Evolutionary conservation across 92 coral and sea anemone genomes (phyloP).

Genomic region (Zoanthus solanderi): DNA sequence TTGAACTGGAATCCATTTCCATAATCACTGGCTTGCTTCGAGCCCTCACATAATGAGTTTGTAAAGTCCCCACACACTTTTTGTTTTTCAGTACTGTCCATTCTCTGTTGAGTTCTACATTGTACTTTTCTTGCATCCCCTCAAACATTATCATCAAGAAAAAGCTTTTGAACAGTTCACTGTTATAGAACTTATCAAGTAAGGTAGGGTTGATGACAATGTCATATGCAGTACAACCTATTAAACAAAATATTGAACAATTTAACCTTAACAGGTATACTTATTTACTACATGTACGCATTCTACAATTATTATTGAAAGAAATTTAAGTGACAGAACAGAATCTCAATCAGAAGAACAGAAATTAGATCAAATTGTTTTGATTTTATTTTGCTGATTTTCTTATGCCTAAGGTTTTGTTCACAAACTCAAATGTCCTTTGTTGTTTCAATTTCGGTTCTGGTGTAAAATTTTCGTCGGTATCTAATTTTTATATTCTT

Average conservation of each 20-base stretch:
- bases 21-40: slow-evolving; percentile 94
- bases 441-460: too few relatives aligned
- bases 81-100: slow-evolving; percentile 90
- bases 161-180: slow-evolving; percentile 84
- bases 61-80: slow-evolving; percentile 82
- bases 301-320: too few relatives aligned
- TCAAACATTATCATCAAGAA: slow-evolving; percentile 93
- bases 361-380: too few relatives aligned
- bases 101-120: slow-evolving; percentile 72
- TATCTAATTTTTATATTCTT: too few relatives aligned
- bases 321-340: too few relatives aligned
- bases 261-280: neutral
- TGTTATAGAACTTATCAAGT: slow-evolving; percentile 75
- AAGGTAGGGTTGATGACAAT: slow-evolving; percentile 81
- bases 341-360: too few relatives aligned
- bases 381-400: too few relatives aligned
- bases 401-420: too few relatives aligned
- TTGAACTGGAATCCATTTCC: slow-evolving; percentile 73
- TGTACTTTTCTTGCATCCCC: slow-evolving; percentile 94
- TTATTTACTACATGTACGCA: neutral
- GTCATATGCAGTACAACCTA: slow-evolving; percentile 96
- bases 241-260: neutral
- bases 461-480: too few relatives aligned
- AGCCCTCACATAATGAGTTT: slow-evolving; percentile 76
- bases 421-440: too few relatives aligned